Percentiles rank a stretch among this genome's conserved stretches.
phyloP scores from a whole-genome alignment of 2,888 invertebrate genomes.

The Arctia plantaginis region DNA sequence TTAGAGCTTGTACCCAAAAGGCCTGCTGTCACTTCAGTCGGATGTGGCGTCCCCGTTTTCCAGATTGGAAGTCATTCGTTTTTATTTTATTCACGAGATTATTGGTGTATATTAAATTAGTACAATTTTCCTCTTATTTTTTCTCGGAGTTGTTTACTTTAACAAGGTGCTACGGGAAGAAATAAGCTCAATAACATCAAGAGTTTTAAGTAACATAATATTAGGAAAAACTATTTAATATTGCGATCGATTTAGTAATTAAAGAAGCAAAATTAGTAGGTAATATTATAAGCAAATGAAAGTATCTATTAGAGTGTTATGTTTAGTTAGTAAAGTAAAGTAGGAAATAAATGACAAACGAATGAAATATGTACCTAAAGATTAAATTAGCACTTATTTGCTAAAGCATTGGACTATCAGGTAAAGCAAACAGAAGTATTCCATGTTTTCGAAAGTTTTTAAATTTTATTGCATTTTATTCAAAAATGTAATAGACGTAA shows the following conservation, averaged over 20 bases:
- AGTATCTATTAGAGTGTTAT: too few species aligned
- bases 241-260: not conserved
- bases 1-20: conserved; percentile 65
- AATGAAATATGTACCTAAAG: not conserved
- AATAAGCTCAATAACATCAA: not conserved
- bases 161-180: not conserved
- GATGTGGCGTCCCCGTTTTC: conserved; percentile 52
- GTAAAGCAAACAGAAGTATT: too few species aligned
- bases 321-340: too few species aligned
- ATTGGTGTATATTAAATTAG: not conserved
- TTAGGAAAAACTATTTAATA: not conserved
- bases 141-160: not conserved
- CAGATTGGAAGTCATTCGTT: conserved; percentile 41
- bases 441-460: not conserved
- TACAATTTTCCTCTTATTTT: not conserved
- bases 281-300: too few species aligned
- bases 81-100: conserved; percentile 29
- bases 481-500: not conserved
- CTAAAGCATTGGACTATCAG: too few species aligned
- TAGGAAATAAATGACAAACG: not conserved
- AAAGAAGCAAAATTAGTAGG: too few species aligned
- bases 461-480: not conserved
- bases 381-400: not conserved
- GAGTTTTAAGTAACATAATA: not conserved
- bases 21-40: conserved; percentile 52